Evolutionary conservation across 2,113 vertebrate species (phyloP).

Genomic region (Pelmatolapia mariae): DNA sequence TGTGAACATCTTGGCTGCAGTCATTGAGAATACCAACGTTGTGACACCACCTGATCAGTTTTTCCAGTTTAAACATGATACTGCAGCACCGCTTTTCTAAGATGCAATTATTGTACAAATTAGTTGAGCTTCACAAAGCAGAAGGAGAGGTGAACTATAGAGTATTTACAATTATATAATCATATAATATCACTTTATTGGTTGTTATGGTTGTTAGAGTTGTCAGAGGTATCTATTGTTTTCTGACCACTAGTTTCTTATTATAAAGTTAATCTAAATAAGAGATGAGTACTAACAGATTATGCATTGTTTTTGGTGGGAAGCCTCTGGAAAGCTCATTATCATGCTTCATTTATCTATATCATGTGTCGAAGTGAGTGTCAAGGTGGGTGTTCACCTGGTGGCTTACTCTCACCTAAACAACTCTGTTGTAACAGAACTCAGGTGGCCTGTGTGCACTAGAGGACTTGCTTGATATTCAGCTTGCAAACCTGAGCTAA

Average conservation of each 20-base stretch:
- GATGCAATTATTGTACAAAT: not conserved
- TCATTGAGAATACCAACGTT: constrained; percentile 53
- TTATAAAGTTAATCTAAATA: constrained; percentile 14
- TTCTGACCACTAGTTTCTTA: not conserved
- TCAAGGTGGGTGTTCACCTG: constrained; percentile 45
- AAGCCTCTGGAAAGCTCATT: constrained; percentile 51
- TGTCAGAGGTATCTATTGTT: not conserved
- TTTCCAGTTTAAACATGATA: constrained; percentile 4
- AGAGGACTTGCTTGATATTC: constrained; percentile 56
- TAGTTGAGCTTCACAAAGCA: not conserved
- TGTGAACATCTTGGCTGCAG: constrained; percentile 67
- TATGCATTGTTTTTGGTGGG: constrained; percentile 28
- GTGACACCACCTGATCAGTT: constrained; percentile 48
- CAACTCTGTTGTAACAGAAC: constrained; percentile 51
- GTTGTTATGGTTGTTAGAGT: not conserved
- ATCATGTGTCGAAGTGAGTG: constrained; percentile 51
- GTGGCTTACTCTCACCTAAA: constrained; percentile 56
- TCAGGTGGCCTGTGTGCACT: constrained; percentile 40
- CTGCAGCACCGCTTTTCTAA: not conserved
- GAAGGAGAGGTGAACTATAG: not conserved
- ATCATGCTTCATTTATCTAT: constrained; percentile 66
- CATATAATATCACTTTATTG: not conserved
- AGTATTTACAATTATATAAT: not conserved
- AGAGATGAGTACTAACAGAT: constrained; percentile 13
- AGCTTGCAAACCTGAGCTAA: constrained; percentile 37